Conservation (phyloP, 1,140 invertebrate genomes). For the Drosophila azteca region DNA sequence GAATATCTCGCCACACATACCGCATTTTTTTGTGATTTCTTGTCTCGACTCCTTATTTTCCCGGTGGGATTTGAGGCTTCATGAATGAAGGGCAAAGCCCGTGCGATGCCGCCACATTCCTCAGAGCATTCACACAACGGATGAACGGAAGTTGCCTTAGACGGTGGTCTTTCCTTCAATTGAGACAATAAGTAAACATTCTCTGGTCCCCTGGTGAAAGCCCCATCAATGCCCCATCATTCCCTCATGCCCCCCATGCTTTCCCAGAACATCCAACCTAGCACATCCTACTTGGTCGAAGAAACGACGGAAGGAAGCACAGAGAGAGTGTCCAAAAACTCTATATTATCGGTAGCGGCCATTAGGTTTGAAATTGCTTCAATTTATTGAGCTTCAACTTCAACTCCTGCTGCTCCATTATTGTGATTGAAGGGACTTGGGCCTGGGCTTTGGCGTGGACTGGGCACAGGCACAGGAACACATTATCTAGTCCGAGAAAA, state of each 20-base stretch:
- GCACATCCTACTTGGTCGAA: too few relatives aligned
- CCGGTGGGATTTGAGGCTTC: slow-evolving; percentile 72
- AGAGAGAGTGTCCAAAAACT: slow-evolving; percentile 13
- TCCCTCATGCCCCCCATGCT: neutral
- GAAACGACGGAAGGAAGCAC: too few relatives aligned
- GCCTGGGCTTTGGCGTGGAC: neutral
- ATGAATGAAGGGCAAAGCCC: slow-evolving; percentile 73
- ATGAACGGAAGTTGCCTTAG: slow-evolving; percentile 68
- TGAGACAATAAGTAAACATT: slow-evolving; percentile 66
- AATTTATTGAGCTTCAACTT: slow-evolving; percentile 45
- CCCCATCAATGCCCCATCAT: neutral
- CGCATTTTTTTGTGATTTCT: slow-evolving; percentile 57
- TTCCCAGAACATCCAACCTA: too few relatives aligned
- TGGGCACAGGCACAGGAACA: neutral
- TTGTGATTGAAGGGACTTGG: slow-evolving; percentile 46
- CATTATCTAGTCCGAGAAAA: too few relatives aligned
- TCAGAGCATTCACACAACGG: slow-evolving; percentile 44
- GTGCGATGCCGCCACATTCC: slow-evolving; percentile 23
- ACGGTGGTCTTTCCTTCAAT: slow-evolving; percentile 54
- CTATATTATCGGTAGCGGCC: slow-evolving; percentile 47
- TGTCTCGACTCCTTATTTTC: slow-evolving; percentile 68
- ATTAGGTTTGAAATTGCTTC: slow-evolving; percentile 44
- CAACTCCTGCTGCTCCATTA: neutral
- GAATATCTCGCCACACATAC: slow-evolving; percentile 45
- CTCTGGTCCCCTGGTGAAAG: slow-evolving; percentile 45